Percentiles rank a stretch among this genome's conserved stretches.
These are phyloP conservation scores for Grammomys surdaster DNA, from an alignment of 2,113 vertebrate genomes.

Conservation along the genomic window DNA sequence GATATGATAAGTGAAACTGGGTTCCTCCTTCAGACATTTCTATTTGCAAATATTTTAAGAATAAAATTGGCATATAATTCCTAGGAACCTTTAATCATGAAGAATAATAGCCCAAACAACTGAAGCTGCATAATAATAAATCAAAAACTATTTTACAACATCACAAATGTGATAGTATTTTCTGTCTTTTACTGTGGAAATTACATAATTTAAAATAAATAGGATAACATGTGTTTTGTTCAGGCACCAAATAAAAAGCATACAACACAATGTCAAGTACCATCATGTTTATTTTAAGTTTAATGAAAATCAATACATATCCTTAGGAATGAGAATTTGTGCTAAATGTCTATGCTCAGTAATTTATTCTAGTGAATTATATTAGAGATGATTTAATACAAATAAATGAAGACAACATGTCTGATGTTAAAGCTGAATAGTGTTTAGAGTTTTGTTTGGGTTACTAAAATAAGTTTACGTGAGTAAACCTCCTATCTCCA, in stretches of 20 bases:
- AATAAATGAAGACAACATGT: background rate
- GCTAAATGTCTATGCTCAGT: background rate
- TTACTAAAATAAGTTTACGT: background rate
- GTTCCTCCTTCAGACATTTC: background rate
- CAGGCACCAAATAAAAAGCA: background rate
- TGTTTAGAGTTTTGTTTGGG: background rate
- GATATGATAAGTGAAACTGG: background rate
- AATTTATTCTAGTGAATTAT: background rate
- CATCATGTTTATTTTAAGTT: background rate
- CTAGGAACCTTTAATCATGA: background rate
- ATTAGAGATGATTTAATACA: background rate
- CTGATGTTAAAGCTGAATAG: background rate
- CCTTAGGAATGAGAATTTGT: background rate
- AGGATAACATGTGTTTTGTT: background rate
- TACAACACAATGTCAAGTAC: background rate
- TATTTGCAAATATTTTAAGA: background rate
- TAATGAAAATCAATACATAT: background rate
- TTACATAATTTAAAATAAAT: slow-evolving; percentile 14
- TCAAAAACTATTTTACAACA: slow-evolving; percentile 12
- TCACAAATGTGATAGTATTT: background rate
- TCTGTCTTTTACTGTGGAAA: background rate
- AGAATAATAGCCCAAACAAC: background rate
- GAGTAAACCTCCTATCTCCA: background rate
- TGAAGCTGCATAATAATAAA: background rate
- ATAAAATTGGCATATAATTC: background rate